Evolutionary conservation across 2,113 vertebrate species (phyloP).

Genomic region (Centropristis striata): DNA sequence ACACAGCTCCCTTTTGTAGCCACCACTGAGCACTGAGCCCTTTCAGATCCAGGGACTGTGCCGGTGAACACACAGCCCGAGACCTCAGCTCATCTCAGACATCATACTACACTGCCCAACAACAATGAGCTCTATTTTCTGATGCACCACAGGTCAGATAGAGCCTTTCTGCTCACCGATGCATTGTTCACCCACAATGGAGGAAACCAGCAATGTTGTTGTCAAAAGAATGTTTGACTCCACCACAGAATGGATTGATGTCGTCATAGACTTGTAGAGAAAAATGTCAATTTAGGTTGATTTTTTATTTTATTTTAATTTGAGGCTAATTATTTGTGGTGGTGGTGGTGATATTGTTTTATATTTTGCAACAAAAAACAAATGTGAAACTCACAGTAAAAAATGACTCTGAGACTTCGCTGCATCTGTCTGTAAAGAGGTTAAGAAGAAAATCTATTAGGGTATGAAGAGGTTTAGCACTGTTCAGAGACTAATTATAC

Average conservation of each 20-base stretch:
- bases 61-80: slow-evolving; percentile 68
- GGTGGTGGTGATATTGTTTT: not conserved
- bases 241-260: slow-evolving; percentile 29
- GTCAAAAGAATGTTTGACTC: slow-evolving; percentile 54
- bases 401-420: not conserved
- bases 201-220: slow-evolving; percentile 37
- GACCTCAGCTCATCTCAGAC: slow-evolving; percentile 83
- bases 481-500: slow-evolving; percentile 70
- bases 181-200: slow-evolving; percentile 68
- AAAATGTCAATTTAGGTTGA: not conserved
- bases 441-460: slow-evolving; percentile 58
- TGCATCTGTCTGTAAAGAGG: slow-evolving; percentile 8
- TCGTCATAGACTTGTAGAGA: slow-evolving; percentile 9
- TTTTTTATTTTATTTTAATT: slow-evolving; percentile 12
- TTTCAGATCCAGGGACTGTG: slow-evolving; percentile 73
- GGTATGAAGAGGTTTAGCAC: slow-evolving; percentile 54
- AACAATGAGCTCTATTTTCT: slow-evolving; percentile 81
- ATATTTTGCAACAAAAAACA: not conserved
- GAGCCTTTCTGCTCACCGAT: slow-evolving; percentile 66
- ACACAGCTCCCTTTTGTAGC: slow-evolving; percentile 82
- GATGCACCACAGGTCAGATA: slow-evolving; percentile 76
- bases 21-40: slow-evolving; percentile 73
- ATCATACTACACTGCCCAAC: slow-evolving; percentile 83
- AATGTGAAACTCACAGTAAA: slow-evolving; percentile 9
- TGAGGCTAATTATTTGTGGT: not conserved